These are phyloP conservation scores for Pseudochirops corinnae DNA, from an alignment of 2,797 vertebrate species.

Conservation along the genomic window DNA sequence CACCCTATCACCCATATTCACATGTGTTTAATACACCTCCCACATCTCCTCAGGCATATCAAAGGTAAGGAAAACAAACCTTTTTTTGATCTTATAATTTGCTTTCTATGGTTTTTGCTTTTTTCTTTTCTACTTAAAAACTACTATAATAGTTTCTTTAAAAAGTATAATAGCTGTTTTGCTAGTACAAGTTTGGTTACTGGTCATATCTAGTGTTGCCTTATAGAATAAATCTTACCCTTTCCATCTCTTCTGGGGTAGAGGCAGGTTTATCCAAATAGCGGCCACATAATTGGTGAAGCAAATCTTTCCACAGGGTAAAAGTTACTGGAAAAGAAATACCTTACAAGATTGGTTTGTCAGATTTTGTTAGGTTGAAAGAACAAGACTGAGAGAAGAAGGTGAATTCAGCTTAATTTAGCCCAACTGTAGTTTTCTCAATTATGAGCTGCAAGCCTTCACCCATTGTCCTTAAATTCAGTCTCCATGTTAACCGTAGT, in stretches of 20 bases:
- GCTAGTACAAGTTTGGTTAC: neutral
- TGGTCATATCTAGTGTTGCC: neutral
- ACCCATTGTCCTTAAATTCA: neutral
- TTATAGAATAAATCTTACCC: conserved; percentile 24
- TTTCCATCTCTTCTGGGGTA: neutral
- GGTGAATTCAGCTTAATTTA: fast-evolving
- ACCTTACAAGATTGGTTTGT: neutral
- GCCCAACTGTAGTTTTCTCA: fast-evolving
- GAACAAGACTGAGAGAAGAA: fast-evolving
- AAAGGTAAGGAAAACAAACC: conserved; percentile 89
- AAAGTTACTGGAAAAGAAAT: neutral
- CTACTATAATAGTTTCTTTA: conserved; percentile 23
- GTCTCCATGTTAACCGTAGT: conserved; percentile 52
- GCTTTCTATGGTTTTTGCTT: conserved; percentile 67
- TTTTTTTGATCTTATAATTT: neutral
- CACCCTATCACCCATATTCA: conserved; percentile 96
- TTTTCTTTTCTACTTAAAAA: conserved; percentile 53
- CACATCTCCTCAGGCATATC: conserved; percentile 93
- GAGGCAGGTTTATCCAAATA: conserved; percentile 15
- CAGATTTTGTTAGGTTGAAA: neutral
- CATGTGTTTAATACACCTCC: conserved; percentile 93
- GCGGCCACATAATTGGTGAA: neutral
- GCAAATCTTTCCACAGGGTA: neutral
- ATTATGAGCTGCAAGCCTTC: neutral
- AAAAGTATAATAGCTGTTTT: conserved; percentile 51